Base-by-base conservation (phyloP, 1,140 invertebrate genomes). In the Drosophila yakuba region DNA sequence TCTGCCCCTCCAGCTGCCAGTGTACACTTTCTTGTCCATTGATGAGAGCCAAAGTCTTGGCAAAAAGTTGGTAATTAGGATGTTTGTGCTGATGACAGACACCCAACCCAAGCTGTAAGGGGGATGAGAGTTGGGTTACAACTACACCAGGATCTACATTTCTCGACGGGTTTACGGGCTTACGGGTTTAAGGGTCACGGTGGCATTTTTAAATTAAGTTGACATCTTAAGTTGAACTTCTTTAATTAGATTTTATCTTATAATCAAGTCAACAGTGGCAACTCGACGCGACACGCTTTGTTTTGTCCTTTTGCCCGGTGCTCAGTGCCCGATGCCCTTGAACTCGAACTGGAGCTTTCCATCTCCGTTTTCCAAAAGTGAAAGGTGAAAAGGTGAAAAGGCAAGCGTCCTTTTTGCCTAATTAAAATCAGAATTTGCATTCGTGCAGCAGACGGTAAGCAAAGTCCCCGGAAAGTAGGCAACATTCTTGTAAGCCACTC, bases 201-300 rank as follows among this genome's bases (percentile, higher is more conserved):
- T 17, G 58, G 80, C 64, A 61, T 78, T 80, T 62, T 62, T 64
- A 89, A 89, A 89, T 89, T 80, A 78, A 89, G 84, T 89, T 84
- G 80, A 80, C 80, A 80, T 89, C 80, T 89, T 73, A 78, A 68
- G 84, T 89, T 89, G 39, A 89, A 89, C 85, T 89, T 89, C 79
- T 80, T 84, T 84, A 89, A 89, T 89, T 89, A 80, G 84, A 89
- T 89, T 90, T 89, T 89, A 89, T 88, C 80, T 89, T 84, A 80
- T 89, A 89, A 89, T 90, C 80, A 80, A 84, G 66, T 84, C 74
- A 64, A 78, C 63, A 78, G 82, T 71, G 67, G 57, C 72, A 68
- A 54, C 61, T 63, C 52, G 36, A 59, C 38, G 43, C 68, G 50
- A 57, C 48, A 47, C 43, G n/a, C 32, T 15, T 36, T 58, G 25